Evolutionary conservation across 2,113 vertebrate species (phyloP), one percentile per base, ranked within the genome.

Genomic region (Eubucco bourcierii): DNA sequence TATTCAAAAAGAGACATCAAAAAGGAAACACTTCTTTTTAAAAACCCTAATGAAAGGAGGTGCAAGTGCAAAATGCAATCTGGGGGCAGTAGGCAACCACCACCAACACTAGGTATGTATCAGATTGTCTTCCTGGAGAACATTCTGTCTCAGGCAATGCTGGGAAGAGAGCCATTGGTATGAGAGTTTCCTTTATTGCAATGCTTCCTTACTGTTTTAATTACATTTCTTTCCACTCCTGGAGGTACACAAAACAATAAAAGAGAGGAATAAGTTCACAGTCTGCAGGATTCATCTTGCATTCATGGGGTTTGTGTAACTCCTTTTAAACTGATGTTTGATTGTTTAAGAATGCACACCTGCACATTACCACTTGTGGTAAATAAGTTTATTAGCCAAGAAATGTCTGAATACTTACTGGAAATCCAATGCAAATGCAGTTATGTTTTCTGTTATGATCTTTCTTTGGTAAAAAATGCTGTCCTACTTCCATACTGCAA

Each of bases 301-400:
- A 81, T 90, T 72, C 47, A 78, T 72, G 83, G 56, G 61, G 47
- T 95, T 94, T 94, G 53, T 65, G 65, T 78, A 95, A 66, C 56
- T 46, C 39, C 33, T 92, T 93, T 96, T 81, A 89, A 96, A 93
- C 59, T 81, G 50, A 83, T 76, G 63, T 82, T 95, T 92, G 60
- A 90, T 90, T 94, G 72, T 96, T 96, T 90, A 94, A 97, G 95
- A 97, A 96, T 66, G 82, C 80, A 95, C 95, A 97, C 96, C 96
- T 97, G 95, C 96, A 94, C 65, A 67, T 94, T 96, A 87, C 81
- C 31, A 52, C 70, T 94, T 93, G 73, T 90, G 91, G 95, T 96
- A 89, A 95, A 97, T 95, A 94, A 90, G 84, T 91, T 96, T 95
- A 96, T 96, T 96, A 94, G 86, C 80, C 81, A 91, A 97, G 92